Evolutionary conservation across 2,888 invertebrate species (phyloP), one percentile per base, ranked within the genome.

Genomic region (Ophioninae sp.): DNA sequence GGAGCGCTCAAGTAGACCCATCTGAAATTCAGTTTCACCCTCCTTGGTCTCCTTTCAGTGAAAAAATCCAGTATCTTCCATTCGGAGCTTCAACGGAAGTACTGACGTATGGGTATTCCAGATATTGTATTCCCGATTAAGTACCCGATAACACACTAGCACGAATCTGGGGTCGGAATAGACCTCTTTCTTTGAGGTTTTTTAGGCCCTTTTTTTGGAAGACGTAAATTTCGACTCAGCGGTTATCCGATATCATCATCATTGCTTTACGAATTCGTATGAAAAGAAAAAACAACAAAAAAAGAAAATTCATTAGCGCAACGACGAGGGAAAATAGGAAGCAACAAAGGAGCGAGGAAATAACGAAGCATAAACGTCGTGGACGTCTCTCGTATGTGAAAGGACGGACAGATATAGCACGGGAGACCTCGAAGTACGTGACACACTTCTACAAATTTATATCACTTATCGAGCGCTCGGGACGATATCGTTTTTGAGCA

Each of bases 371-470:
- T n/a, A 50, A n/a, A 76, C 30, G 6, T 61, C 30, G 30, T 30
- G 30, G 30, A 30, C 13, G 44, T 44, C 50, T 17, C 50, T 13
- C 56, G 65, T 64, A 50, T 64, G 21, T 20, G 37, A 56, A 13
- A 50, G 20, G 10, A 50, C 23, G n/a, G 64, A 20, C n/a, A 65
- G 39, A 69, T 62, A 50, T 6, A 50, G 20, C 30, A 20, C 8
- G 56, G 21, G 13, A 62, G 62, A 17, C 57, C 64, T 69, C 76
- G 62, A 76, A 73, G 23, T 74, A 30, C 73, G 78, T 82, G 73
- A 64, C 59, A 69, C 57, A 65, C 44, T 69, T 74, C 65, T 65
- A 81, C 74, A 69, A 83, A 83, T 77, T 64, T 74, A 64, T 67
- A 61, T 79, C 39, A n/a, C 72, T 83, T 81, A 81, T 83, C 83